Evolutionary conservation across 2,113 vertebrate species (phyloP).

Genomic region (Grammomys surdaster): DNA sequence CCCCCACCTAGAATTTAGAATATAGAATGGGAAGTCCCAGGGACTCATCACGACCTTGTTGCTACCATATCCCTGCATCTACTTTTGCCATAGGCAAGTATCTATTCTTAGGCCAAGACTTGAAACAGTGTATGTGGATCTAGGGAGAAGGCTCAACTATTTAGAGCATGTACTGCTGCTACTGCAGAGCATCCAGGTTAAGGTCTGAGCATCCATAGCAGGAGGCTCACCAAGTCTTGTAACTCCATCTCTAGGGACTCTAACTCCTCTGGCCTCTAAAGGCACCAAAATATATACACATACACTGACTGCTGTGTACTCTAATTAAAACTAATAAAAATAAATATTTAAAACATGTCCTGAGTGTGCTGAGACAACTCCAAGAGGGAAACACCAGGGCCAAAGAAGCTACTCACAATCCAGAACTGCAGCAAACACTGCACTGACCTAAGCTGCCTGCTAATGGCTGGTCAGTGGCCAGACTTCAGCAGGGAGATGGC

Average conservation of each 20-base stretch:
- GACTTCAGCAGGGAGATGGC: background rate
- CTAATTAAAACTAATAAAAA: background rate
- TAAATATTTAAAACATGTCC: background rate
- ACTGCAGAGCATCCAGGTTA: background rate
- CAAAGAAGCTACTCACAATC: constrained; percentile 18
- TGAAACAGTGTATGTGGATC: background rate
- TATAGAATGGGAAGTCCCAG: background rate
- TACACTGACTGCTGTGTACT: background rate
- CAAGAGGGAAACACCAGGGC: background rate
- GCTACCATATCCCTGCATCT: background rate
- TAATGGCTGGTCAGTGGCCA: background rate
- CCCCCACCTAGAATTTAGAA: background rate
- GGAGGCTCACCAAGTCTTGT: too few species aligned
- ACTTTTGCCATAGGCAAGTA: background rate
- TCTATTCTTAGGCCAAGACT: background rate
- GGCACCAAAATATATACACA: background rate
- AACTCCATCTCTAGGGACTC: background rate
- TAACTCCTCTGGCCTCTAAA: background rate
- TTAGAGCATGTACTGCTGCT: background rate
- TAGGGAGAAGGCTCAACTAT: background rate
- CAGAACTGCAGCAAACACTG: background rate
- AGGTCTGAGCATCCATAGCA: background rate
- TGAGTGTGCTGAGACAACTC: background rate
- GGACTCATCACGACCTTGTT: background rate
- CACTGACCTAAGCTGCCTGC: background rate